Evolutionary conservation across 2,888 invertebrate species (phyloP).

Genomic region (Troides oblongomaculatus): DNA sequence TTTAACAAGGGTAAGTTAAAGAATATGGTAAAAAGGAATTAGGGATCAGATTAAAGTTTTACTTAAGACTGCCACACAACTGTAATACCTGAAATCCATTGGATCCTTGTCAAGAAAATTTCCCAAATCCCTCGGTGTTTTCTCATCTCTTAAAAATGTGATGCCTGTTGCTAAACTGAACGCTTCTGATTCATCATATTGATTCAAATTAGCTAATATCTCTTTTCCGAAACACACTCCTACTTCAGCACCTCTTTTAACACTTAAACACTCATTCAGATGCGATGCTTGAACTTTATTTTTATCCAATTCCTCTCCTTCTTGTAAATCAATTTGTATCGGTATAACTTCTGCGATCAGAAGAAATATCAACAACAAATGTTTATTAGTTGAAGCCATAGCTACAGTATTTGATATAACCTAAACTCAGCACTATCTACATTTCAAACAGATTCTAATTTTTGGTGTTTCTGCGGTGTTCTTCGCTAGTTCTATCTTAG

Average conservation of each 20-base stretch:
- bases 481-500: constrained; percentile 19
- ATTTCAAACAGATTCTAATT: constrained; percentile 21
- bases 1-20: not conserved
- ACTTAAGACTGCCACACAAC: too few relatives aligned
- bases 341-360: constrained; percentile 56
- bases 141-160: constrained; percentile 82
- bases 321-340: constrained; percentile 59
- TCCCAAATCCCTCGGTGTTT: constrained; percentile 82
- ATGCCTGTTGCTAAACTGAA: constrained; percentile 84
- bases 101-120: constrained; percentile 87
- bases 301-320: constrained; percentile 62
- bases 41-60: not conserved
- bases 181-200: constrained; percentile 83
- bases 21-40: not conserved
- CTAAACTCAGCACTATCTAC: constrained; percentile 24
- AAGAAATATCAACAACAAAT: constrained; percentile 34
- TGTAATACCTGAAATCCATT: constrained; percentile 82
- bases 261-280: constrained; percentile 67
- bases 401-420: not conserved
- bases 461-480: not conserved
- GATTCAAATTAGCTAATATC: constrained; percentile 82
- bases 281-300: constrained; percentile 57
- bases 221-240: constrained; percentile 86
- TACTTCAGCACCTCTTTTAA: constrained; percentile 64
- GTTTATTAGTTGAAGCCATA: constrained; percentile 15